Evolutionary conservation across 2,888 invertebrate species (phyloP), one percentile per base, ranked within the genome.

Genomic region (Cyaniris semiargus): DNA sequence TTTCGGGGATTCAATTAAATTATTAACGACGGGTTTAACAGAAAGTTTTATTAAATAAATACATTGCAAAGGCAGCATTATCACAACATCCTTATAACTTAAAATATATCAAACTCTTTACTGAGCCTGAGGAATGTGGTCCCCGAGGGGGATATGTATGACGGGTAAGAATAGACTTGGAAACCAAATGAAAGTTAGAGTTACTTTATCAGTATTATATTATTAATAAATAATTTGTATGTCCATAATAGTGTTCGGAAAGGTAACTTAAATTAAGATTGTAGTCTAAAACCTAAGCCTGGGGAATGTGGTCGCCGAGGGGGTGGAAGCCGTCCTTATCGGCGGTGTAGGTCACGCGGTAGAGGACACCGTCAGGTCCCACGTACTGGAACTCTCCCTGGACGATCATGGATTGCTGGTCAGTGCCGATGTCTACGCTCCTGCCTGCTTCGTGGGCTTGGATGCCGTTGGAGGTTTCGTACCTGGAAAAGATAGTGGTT

Each of bases 241-340:
- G 18, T 56, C 7, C n/a, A 56, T n/a, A n/a, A 1, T 56, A 56
- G 7, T 56, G 2, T n/a, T 56, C 7, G 2, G 18, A 6, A n/a
- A n/a, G n/a, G 7, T 56, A 56, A n/a, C 56, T n/a, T 56, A 56
- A 56, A 56, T 56, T 56, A 56, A 5, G 56, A 21, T n/a, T n/a
- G 18, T 58, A 21, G 21, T 21, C 2, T 58, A n/a, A 58, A 58
- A 21, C 10, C 58, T 58, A 58, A 58, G 58, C 58, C 21, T 58
- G 58, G 58, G 92, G 91, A 58, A 93, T 77, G 78, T 92, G 91
- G 75, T 84, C 85, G 21, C 88, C 91, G 13, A 77, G 58, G 84
- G 95, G 89, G 81, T 92, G 92, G 94, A 94, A 95, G 18, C 95
- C 95, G 82, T 90, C 83, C 85, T 94, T 90, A 86, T 94, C 86